phyloP scores from a whole-genome alignment of 2,113 vertebrate species.

The Hirundichthys speculiger region DNA sequence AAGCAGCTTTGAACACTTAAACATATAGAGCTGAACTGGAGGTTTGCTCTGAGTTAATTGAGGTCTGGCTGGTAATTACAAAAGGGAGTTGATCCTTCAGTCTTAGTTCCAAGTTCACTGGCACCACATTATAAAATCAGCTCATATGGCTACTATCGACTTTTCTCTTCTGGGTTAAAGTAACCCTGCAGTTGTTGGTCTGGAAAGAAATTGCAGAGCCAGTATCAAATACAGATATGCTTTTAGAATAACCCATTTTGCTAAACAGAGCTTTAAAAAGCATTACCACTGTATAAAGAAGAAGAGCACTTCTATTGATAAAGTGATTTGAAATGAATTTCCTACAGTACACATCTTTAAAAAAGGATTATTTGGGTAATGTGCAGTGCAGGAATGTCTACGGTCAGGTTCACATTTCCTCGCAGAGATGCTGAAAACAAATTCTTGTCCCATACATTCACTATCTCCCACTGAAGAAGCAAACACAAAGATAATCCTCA shows the following conservation, averaged over 20 bases:
- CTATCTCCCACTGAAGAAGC: constrained; percentile 20
- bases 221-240: constrained; percentile 24
- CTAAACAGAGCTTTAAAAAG: constrained; percentile 1
- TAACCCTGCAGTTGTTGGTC: constrained; percentile 29
- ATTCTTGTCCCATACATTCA: constrained; percentile 30
- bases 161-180: constrained; percentile 51
- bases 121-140: constrained; percentile 53
- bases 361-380: constrained; percentile 24
- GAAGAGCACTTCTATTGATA: not conserved
- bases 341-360: constrained; percentile 11
- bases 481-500: constrained; percentile 50
- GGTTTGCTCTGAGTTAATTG: constrained; percentile 66
- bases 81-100: constrained; percentile 53
- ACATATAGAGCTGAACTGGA: constrained; percentile 43
- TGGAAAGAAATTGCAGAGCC: constrained; percentile 38
- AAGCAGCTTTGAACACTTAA: constrained; percentile 51
- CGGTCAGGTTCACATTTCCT: constrained; percentile 29
- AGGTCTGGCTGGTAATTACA: constrained; percentile 65
- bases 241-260: constrained; percentile 17
- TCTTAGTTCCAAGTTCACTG: constrained; percentile 48
- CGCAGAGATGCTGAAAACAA: constrained; percentile 31
- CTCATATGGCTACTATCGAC: constrained; percentile 43
- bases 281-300: constrained; percentile 3
- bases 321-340: constrained; percentile 18
- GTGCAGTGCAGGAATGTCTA: constrained; percentile 11